These are phyloP conservation scores for Taenioides sp. DNA, from an alignment of 2,797 vertebrate species.

Conservation along the genomic window DNA sequence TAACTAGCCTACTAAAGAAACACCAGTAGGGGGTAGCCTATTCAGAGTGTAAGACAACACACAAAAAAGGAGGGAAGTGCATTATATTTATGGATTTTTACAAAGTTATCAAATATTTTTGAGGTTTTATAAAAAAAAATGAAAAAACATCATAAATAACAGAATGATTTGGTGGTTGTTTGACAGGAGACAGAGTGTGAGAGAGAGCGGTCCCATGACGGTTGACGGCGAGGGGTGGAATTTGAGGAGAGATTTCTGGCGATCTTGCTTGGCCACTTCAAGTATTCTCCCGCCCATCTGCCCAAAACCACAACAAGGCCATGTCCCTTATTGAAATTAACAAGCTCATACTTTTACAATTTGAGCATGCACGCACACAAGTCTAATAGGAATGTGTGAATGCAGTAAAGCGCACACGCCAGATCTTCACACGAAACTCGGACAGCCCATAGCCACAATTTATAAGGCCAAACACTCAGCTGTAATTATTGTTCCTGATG, in stretches of 20 bases:
- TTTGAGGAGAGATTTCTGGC: constrained; percentile 75
- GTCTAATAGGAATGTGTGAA: constrained; percentile 53
- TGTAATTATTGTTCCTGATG: constrained; percentile 63
- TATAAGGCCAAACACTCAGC: constrained; percentile 61
- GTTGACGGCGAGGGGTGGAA: constrained; percentile 56
- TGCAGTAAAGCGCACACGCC: constrained; percentile 24
- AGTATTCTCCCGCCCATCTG: constrained; percentile 67
- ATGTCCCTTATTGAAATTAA: constrained; percentile 79
- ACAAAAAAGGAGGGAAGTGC: neutral
- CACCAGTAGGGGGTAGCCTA: too few relatives aligned
- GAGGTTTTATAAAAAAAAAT: constrained; percentile 18
- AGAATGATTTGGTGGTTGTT: constrained; percentile 51
- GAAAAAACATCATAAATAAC: constrained; percentile 63
- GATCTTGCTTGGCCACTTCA: constrained; percentile 78
- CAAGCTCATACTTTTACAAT: constrained; percentile 82
- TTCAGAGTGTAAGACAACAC: too few relatives aligned
- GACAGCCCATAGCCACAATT: constrained; percentile 57
- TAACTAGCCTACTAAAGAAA: too few relatives aligned
- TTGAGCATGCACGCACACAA: constrained; percentile 69
- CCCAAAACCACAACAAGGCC: constrained; percentile 80
- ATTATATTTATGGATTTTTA: neutral
- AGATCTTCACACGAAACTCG: constrained; percentile 56
- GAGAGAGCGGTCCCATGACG: constrained; percentile 55
- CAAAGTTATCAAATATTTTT: neutral
- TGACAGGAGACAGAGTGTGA: constrained; percentile 38